Evolutionary conservation across 1,140 invertebrate species (phyloP).

Genomic region (Microplitis demolitor): DNA sequence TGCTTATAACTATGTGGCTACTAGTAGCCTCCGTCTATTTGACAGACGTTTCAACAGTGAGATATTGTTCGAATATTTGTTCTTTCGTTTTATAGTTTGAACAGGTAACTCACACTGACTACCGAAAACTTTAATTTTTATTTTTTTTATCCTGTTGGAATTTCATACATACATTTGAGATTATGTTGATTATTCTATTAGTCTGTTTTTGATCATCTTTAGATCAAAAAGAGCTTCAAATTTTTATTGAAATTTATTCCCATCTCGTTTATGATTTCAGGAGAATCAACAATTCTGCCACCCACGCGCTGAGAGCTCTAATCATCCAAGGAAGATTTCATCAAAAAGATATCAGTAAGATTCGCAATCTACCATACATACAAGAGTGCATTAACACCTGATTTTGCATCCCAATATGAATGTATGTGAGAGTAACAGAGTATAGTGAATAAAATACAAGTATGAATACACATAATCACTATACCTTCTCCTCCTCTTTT

Average conservation of each 20-base stretch:
- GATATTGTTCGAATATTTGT: conserved; percentile 24
- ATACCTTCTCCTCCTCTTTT: conserved; percentile 14
- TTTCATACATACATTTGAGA: too few relatives aligned
- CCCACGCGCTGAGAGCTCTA: conserved; percentile 23
- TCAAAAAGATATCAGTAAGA: conserved; percentile 32
- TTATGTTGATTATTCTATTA: too few relatives aligned
- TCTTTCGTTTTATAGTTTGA: conserved; percentile 1
- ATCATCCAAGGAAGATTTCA: conserved; percentile 25
- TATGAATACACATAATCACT: conserved; percentile 3
- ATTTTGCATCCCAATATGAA: neutral
- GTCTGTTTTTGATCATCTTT: too few relatives aligned
- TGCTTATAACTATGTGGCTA: neutral
- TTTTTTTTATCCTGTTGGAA: neutral
- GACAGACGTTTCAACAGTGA: conserved; percentile 15
- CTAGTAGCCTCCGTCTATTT: conserved; percentile 2
- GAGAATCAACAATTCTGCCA: conserved; percentile 19
- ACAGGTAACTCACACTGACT: conserved; percentile 16
- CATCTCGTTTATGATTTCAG: conserved; percentile 21
- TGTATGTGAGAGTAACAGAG: conserved; percentile 2
- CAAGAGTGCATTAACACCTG: conserved; percentile 25
- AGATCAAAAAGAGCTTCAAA: too few relatives aligned
- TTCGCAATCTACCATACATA: conserved; percentile 12
- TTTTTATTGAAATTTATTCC: neutral
- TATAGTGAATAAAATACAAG: conserved; percentile 7
- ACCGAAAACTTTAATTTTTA: conserved; percentile 10